Conservation (phyloP, 2,797 vertebrate species). For the Triplophysa bombifrons region DNA sequence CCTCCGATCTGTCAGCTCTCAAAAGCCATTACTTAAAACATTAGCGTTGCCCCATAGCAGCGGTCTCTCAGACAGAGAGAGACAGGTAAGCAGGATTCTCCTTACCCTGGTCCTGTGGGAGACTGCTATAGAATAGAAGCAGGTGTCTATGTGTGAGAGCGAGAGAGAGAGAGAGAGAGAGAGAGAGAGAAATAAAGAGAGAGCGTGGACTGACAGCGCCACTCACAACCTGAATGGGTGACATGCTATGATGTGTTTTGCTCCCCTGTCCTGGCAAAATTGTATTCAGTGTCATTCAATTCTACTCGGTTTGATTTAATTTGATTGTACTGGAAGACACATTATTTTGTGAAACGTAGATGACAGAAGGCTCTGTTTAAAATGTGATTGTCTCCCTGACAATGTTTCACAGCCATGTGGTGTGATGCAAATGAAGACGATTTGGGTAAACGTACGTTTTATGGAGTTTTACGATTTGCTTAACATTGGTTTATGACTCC, state of each 20-base stretch:
- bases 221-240: not conserved
- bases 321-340: conserved; percentile 28
- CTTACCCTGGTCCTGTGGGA: conserved; percentile 40
- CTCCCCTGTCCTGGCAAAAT: conserved; percentile 9
- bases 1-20: conserved; percentile 69
- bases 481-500: not conserved
- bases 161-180: not conserved
- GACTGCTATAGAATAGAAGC: not conserved
- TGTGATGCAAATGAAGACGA: conserved; percentile 23
- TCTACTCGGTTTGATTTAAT: conserved; percentile 34
- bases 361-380: conserved; percentile 19
- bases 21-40: conserved; percentile 71
- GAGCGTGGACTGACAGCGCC: not conserved
- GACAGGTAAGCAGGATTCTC: conserved; percentile 49
- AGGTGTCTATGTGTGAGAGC: conserved; percentile 2
- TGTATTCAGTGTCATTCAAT: conserved; percentile 35
- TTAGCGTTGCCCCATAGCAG: conserved; percentile 57
- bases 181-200: not conserved
- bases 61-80: conserved; percentile 42
- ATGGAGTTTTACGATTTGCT: not conserved
- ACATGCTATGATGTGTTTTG: conserved; percentile 28
- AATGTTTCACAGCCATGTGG: conserved; percentile 10
- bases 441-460: not conserved
- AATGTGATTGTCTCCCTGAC: conserved; percentile 27
- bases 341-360: conserved; percentile 24